These are phyloP conservation scores for Meloidogyne chitwoodi DNA, from an alignment of 1,140 invertebrate species.

Conservation along the genomic window DNA sequence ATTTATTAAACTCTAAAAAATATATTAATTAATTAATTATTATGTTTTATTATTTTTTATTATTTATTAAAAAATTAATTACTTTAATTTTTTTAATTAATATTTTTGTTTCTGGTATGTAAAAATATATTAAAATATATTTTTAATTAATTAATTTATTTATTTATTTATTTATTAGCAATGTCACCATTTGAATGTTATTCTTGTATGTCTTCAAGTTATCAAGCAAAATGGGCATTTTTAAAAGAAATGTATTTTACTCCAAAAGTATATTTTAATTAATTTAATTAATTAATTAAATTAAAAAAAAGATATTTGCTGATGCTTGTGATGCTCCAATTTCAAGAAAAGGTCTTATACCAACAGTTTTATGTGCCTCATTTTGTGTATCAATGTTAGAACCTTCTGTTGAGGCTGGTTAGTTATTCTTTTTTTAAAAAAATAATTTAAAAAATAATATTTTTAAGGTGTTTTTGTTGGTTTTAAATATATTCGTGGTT, in stretches of 20 bases:
- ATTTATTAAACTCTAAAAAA: neutral
- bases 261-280: constrained; percentile 42
- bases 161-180: neutral
- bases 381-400: constrained; percentile 53
- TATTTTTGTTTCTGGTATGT: neutral
- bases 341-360: constrained; percentile 44
- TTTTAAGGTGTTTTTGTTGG: constrained; percentile 53
- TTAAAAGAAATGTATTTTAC: constrained; percentile 49
- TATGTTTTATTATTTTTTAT: neutral
- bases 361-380: constrained; percentile 48
- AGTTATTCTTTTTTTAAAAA: neutral
- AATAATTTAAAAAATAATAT: constrained; percentile 4
- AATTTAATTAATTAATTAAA: neutral
- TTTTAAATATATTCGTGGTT: constrained; percentile 57
- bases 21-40: too few relatives aligned
- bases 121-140: neutral
- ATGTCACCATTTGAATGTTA: constrained; percentile 55
- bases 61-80: neutral
- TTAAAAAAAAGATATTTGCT: constrained; percentile 46
- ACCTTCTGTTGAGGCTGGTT: constrained; percentile 54
- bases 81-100: neutral
- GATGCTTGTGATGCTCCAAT: constrained; percentile 49
- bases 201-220: constrained; percentile 55
- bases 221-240: constrained; percentile 52
- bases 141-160: neutral